Conservation (phyloP, 2,797 vertebrate genomes). For the Mormyrus proboscirostris region DNA sequence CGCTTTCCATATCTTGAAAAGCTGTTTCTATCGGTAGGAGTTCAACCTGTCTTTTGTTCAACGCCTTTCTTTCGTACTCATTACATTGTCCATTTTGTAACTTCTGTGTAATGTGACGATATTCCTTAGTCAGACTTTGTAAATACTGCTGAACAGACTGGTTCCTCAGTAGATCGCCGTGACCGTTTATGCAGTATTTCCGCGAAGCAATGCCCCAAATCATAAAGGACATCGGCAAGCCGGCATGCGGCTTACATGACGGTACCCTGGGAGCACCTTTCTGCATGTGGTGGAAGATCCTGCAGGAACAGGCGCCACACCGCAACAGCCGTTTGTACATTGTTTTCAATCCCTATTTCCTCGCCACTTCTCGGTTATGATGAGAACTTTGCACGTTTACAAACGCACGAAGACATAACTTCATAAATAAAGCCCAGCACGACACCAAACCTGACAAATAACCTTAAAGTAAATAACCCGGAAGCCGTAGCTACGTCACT, state of each 20-base stretch:
- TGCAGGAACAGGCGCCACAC: neutral
- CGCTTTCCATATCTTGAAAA: conserved; percentile 53
- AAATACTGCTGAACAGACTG: conserved; percentile 65
- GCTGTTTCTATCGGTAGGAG: conserved; percentile 58
- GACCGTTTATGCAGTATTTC: conserved; percentile 28
- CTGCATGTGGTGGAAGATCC: neutral
- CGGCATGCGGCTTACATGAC: neutral
- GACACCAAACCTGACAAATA: neutral
- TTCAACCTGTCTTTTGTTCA: conserved; percentile 52
- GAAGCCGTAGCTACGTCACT: neutral
- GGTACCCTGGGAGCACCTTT: neutral
- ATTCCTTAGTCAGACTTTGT: conserved; percentile 59
- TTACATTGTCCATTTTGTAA: conserved; percentile 51
- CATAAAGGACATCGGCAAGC: neutral
- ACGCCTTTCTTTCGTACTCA: conserved; percentile 57
- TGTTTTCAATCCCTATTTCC: neutral
- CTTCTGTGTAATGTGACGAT: conserved; percentile 45
- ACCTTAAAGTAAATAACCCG: neutral
- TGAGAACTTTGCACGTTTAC: neutral
- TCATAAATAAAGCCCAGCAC: neutral
- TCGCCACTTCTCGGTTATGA: neutral
- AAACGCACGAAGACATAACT: neutral
- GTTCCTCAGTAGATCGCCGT: conserved; percentile 55
- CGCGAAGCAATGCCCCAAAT: conserved; percentile 32
- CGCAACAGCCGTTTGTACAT: conserved; percentile 10